phyloP scores from a whole-genome alignment of 2,113 vertebrate genomes.

The Laticauda colubrina region DNA sequence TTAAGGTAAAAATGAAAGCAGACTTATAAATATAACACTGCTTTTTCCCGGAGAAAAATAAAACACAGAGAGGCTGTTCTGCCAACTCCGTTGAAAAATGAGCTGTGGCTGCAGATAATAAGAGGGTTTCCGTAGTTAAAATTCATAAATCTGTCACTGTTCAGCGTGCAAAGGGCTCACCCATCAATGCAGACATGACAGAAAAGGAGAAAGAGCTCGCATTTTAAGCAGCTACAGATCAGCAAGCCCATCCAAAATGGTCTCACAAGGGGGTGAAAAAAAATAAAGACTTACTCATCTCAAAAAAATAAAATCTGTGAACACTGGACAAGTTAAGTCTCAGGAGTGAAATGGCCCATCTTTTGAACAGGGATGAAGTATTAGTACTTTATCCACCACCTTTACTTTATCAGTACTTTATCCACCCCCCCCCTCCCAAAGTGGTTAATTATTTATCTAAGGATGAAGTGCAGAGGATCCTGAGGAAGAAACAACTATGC shows the following conservation, averaged over 20 bases:
- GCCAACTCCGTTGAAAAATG: neutral
- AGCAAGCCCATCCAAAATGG: neutral
- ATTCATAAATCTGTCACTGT: neutral
- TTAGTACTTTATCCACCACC: neutral
- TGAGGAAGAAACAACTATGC: neutral
- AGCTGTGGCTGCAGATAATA: neutral
- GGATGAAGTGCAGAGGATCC: neutral
- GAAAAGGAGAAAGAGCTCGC: neutral
- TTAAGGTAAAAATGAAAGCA: neutral
- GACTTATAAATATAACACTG: neutral
- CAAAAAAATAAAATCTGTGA: neutral
- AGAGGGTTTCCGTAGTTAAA: neutral
- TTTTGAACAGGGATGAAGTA: neutral
- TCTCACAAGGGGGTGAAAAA: neutral
- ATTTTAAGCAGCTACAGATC: neutral
- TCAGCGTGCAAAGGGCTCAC: neutral
- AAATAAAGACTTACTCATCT: neutral
- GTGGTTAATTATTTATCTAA: neutral
- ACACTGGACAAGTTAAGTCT: neutral
- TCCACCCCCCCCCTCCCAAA: neutral
- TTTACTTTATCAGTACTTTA: neutral
- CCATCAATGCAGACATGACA: neutral
- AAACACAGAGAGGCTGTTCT: neutral
- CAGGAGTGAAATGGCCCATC: neutral
- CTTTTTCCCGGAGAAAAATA: neutral